A percentile compares a stretch with the other conserved stretches of the same genome.
Conservation (phyloP, 1,140 invertebrate genomes). For the Diorhabda carinulata region DNA sequence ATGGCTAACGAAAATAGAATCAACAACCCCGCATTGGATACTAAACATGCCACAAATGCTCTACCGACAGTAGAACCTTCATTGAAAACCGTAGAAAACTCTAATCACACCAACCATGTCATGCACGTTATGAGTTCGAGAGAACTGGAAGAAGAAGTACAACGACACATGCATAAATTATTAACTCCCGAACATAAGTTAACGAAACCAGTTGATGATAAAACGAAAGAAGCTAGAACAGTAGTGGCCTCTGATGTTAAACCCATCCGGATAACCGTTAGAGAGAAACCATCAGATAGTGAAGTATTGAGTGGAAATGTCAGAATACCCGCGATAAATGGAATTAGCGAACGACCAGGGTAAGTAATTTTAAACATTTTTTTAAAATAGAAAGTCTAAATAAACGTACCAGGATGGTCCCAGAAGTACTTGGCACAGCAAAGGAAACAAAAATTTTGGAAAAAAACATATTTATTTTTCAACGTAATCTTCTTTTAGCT, state of each 20-base stretch:
- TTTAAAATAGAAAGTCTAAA: background rate
- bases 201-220: conserved; percentile 35
- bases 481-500: no score
- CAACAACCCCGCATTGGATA: conserved; percentile 22
- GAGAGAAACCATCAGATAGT: conserved; percentile 42
- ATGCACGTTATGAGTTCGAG: conserved; percentile 30
- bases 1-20: conserved; percentile 26
- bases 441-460: no score
- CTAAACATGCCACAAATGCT: conserved; percentile 27
- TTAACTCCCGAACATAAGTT: conserved; percentile 31
- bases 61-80: conserved; percentile 24
- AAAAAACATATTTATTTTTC: no score
- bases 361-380: conserved; percentile 29
- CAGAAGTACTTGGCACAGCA: no score
- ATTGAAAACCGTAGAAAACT: conserved; percentile 14
- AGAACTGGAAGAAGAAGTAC: conserved; percentile 31
- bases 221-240: conserved; percentile 35
- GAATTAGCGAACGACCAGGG: conserved; percentile 40
- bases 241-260: conserved; percentile 42
- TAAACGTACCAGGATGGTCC: background rate
- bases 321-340: conserved; percentile 40
- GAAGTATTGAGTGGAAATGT: conserved; percentile 47
- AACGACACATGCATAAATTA: conserved; percentile 38
- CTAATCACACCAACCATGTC: conserved; percentile 32
- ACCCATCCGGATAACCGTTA: conserved; percentile 44